Percentiles rank a stretch among this genome's conserved stretches.
These are phyloP conservation scores for Brevimyrus niger DNA, from an alignment of 2,113 vertebrate genomes.

Conservation along the genomic window DNA sequence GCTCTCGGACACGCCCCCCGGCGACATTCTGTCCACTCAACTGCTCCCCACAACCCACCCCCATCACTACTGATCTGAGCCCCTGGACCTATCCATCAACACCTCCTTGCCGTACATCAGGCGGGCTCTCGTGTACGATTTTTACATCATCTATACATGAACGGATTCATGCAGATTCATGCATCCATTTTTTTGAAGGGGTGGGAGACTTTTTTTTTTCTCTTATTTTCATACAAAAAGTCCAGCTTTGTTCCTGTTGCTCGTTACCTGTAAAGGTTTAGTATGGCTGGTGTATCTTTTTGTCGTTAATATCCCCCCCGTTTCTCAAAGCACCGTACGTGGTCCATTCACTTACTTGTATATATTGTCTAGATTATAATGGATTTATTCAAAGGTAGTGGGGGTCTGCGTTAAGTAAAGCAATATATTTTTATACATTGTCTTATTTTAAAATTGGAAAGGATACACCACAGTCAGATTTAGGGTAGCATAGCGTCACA, in stretches of 20 bases:
- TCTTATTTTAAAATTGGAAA: conserved; percentile 32
- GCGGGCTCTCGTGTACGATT: background rate
- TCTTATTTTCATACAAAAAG: background rate
- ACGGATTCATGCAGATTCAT: background rate
- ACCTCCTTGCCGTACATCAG: background rate
- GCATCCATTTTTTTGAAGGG: too few relatives aligned
- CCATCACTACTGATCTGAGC: background rate
- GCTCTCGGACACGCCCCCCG: background rate
- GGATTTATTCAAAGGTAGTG: conserved; percentile 34
- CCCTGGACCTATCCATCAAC: too few relatives aligned
- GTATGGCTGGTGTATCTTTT: conserved; percentile 2
- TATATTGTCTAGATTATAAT: conserved; percentile 29
- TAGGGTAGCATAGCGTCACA: conserved; percentile 8
- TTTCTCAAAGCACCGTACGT: background rate
- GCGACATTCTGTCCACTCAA: background rate
- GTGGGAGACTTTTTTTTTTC: background rate
- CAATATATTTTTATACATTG: conserved; percentile 50
- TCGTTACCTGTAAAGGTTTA: background rate
- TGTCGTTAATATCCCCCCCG: background rate
- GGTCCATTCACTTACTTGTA: conserved; percentile 28
- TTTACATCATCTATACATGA: background rate
- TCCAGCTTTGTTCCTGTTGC: background rate
- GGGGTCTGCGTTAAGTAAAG: conserved; percentile 42
- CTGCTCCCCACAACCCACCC: background rate
- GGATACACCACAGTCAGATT: conserved; percentile 13